Evolutionary conservation across 2,113 vertebrate genomes (phyloP).

Genomic region (Atherinomorus stipes): DNA sequence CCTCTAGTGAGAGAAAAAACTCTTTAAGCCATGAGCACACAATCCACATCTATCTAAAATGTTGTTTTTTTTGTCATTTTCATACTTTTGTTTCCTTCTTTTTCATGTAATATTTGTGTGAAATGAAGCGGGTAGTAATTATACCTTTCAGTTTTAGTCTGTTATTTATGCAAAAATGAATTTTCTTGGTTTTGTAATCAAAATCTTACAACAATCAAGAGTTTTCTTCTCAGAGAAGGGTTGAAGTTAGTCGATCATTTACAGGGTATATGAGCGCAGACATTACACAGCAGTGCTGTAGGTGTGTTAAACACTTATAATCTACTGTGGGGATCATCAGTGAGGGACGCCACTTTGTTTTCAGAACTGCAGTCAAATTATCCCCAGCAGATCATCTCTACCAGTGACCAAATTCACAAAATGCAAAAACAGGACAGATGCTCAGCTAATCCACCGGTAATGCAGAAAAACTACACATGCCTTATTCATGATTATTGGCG

Average conservation of each 20-base stretch:
- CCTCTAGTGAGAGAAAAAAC: too few species aligned
- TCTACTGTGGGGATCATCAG: slow-evolving; percentile 9
- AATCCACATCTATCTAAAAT: too few species aligned
- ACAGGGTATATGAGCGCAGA: slow-evolving; percentile 28
- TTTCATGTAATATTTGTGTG: not conserved
- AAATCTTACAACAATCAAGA: slow-evolving; percentile 12
- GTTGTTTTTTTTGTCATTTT: not conserved
- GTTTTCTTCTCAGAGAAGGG: slow-evolving; percentile 8
- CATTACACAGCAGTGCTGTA: slow-evolving; percentile 21
- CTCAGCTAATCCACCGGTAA: not conserved
- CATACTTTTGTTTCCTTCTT: not conserved
- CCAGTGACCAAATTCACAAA: too few species aligned
- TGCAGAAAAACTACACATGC: not conserved
- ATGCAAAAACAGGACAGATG: not conserved
- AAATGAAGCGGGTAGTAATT: not conserved
- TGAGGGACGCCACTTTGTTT: slow-evolving; percentile 18
- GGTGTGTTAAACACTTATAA: slow-evolving; percentile 31
- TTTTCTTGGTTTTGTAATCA: slow-evolving; percentile 3
- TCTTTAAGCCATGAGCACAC: too few species aligned
- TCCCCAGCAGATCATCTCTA: too few species aligned
- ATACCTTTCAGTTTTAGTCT: not conserved
- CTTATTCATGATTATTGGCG: not conserved
- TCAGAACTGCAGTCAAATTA: slow-evolving; percentile 5
- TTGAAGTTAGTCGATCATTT: slow-evolving; percentile 27
- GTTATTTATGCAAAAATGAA: not conserved